A percentile compares a stretch with the other conserved stretches of the same genome.
These are phyloP conservation scores for Meriones unguiculatus DNA, from an alignment of 2,113 vertebrate genomes.

Conservation along the genomic window DNA sequence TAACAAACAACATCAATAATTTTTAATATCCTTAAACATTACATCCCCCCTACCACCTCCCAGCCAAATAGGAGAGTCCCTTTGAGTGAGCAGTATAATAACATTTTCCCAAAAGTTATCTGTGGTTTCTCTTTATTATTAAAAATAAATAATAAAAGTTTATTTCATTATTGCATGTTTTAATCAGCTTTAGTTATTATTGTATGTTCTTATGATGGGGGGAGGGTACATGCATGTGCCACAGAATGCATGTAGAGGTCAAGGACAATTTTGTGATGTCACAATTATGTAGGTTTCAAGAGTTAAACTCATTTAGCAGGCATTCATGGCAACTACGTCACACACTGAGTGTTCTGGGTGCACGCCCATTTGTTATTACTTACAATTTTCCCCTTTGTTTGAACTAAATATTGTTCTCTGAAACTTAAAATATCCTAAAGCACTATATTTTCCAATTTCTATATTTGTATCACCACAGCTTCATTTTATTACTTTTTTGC, in stretches of 20 bases:
- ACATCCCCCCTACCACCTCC: neutral
- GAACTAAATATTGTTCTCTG: constrained; percentile 45
- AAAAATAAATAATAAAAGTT: neutral
- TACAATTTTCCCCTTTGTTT: constrained; percentile 28
- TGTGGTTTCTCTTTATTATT: constrained; percentile 20
- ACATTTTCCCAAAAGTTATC: neutral
- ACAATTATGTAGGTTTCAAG: neutral
- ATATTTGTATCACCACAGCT: constrained; percentile 39
- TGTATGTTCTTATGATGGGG: neutral
- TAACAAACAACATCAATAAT: neutral
- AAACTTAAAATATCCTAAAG: constrained; percentile 59
- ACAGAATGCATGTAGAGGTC: too few species aligned
- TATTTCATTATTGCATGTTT: too few species aligned
- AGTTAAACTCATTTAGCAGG: neutral
- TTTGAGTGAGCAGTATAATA: neutral
- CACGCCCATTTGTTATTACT: neutral
- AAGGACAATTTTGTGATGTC: neutral
- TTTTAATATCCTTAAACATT: neutral
- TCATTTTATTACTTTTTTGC: constrained; percentile 61
- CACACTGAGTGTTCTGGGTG: neutral
- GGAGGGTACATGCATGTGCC: neutral
- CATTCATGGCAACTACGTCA: rapidly evolving
- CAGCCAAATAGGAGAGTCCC: neutral
- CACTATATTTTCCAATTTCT: constrained; percentile 51
- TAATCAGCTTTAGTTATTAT: neutral